phyloP scores from a whole-genome alignment of 2,797 vertebrate genomes.

The Micropoecilia bifurca region DNA sequence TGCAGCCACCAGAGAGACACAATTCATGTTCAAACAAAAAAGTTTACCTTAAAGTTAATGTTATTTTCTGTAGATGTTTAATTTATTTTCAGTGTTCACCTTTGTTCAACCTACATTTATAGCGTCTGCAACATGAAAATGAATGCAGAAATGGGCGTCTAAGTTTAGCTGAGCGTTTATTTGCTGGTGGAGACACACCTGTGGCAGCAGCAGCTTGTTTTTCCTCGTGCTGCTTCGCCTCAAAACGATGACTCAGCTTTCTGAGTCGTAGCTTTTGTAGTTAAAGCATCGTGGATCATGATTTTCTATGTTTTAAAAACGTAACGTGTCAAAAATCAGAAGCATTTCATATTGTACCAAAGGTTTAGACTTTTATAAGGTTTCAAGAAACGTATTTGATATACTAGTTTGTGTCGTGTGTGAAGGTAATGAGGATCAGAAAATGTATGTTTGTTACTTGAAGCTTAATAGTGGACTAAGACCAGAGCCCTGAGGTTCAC shows the following conservation, averaged over 20 bases:
- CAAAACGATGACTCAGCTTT: conserved; percentile 12
- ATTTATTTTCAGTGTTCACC: neutral
- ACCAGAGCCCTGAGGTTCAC: neutral
- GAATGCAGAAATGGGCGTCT: conserved; percentile 13
- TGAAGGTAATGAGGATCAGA: neutral
- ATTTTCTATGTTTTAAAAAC: neutral
- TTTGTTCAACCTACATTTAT: neutral
- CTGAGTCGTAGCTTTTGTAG: conserved; percentile 29
- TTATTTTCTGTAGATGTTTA: no score
- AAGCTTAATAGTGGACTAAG: neutral
- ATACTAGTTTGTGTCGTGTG: neutral
- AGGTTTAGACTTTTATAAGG: neutral
- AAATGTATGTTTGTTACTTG: neutral
- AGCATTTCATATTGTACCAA: neutral
- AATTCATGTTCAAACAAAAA: conserved; percentile 22
- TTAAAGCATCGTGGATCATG: neutral
- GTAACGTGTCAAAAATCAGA: neutral
- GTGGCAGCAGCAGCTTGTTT: conserved; percentile 13
- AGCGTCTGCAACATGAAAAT: neutral
- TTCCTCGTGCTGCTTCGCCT: neutral
- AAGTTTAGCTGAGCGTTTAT: conserved; percentile 57
- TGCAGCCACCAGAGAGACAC: conserved; percentile 15
- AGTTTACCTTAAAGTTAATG: no score
- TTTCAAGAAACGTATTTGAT: neutral
- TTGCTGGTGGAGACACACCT: conserved; percentile 46